phyloP scores from a whole-genome alignment of 2,113 vertebrate genomes.

The Pelecanoides urinatrix region DNA sequence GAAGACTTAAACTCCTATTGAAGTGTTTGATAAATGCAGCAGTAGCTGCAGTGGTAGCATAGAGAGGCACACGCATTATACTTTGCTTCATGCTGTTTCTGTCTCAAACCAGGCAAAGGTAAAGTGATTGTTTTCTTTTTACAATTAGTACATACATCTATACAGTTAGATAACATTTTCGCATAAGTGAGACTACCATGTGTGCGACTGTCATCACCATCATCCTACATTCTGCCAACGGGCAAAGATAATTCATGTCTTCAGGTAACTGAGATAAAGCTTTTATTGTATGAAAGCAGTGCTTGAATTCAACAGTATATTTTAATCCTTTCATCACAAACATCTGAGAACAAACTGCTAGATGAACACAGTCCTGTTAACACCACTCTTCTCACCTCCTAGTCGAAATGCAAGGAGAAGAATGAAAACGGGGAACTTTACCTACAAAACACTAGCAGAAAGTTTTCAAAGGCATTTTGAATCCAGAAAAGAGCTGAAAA shows the following conservation, averaged over 20 bases:
- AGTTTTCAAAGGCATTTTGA: background rate
- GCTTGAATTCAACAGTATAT: background rate
- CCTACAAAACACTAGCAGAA: background rate
- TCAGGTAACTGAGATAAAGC: background rate
- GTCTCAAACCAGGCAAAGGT: background rate
- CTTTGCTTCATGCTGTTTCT: background rate
- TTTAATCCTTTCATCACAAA: background rate
- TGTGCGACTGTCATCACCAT: background rate
- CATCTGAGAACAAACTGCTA: background rate
- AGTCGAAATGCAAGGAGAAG: background rate
- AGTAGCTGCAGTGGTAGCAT: background rate
- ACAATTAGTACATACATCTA: background rate
- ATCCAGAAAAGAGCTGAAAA: background rate
- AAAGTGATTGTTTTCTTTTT: background rate
- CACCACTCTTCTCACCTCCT: background rate
- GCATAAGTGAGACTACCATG: background rate
- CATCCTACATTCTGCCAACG: background rate
- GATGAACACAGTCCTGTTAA: background rate
- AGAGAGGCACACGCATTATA: background rate
- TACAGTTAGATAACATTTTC: background rate
- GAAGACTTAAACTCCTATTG: background rate
- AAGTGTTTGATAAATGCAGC: background rate
- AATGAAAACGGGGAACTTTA: background rate
- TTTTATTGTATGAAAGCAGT: background rate
- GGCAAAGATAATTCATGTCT: background rate